Base-by-base conservation (phyloP, 2,113 vertebrate species). In the Synchiropus splendidus region DNA sequence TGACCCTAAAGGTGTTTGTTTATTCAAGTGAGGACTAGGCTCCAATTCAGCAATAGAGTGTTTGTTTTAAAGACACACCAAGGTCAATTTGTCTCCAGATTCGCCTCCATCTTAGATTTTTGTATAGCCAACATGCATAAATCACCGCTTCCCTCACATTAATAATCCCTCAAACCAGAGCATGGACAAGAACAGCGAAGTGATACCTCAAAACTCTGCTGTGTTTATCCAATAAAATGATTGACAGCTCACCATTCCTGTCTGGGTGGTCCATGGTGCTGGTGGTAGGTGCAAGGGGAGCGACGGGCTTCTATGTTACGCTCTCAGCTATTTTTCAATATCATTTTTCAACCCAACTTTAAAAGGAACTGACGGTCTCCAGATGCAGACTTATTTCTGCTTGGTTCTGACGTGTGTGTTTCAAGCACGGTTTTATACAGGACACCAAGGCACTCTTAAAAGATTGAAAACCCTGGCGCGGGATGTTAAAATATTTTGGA, bases 221-320 rank as follows among this genome's bases (percentile, higher is more conserved):
- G 21, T 27, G 21, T 5, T 27, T 27, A n/a, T 27, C 21, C 21
- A 27, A 50, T 48, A 50, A 54, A 18, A 57, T 81, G 80, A 84
- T 41, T 82, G 80, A 77, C 83, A 75, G 70, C 48, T 64, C 58
- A 16, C 51, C 51, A 1, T 51, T 18, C 61, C 59, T 47, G 31
- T 62, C 59, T 79, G 84, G 82, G 81, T 86, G 84, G 82, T 83
- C 83, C 58, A 12, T 2, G 18, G n/a, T 45, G 45, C 13, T 17
- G 9, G 6, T 3, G 8, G 36, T 21, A 9, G 27, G 40, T 16
- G 13, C 13, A 31, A 18, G 21, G 62, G 50, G 36, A 41, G 16
- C 32, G 54, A 55, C 48, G 56, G 52, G 50, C 45, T 63, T 63
- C 58, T 36, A 35, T 41, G 45, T 59, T 58, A 31, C 30, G 46